phyloP scores from a whole-genome alignment of 2,113 vertebrate species.

The Pogonocichla stellata region DNA sequence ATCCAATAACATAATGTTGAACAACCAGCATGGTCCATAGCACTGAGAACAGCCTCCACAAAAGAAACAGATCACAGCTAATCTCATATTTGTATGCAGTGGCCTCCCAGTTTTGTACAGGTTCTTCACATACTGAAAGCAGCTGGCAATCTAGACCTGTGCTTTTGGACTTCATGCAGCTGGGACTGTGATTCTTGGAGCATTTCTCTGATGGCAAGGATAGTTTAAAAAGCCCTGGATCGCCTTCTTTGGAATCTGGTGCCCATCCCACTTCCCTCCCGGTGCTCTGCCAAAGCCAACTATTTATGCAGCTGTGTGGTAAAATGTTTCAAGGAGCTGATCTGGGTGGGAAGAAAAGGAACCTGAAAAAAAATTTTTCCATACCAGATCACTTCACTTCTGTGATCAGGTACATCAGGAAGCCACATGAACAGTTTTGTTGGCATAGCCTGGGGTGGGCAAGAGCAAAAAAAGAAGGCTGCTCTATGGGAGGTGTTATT shows the following conservation, averaged over 20 bases:
- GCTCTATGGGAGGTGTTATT: not conserved
- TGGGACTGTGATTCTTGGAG: not conserved
- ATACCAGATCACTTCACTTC: not conserved
- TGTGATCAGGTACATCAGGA: not conserved
- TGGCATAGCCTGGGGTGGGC: not conserved
- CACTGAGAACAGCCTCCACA: not conserved
- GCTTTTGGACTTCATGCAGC: not conserved
- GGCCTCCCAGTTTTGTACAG: not conserved
- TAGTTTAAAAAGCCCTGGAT: not conserved
- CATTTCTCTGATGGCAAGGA: not conserved
- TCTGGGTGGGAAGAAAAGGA: not conserved
- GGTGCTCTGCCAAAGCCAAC: slow-evolving; percentile 13
- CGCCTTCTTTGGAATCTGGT: not conserved
- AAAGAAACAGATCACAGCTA: not conserved
- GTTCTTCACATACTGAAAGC: not conserved
- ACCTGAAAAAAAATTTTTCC: not conserved
- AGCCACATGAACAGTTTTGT: not conserved
- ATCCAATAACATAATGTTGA: not conserved
- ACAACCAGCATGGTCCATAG: not conserved
- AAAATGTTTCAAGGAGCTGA: not conserved
- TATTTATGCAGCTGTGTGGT: slow-evolving; percentile 27
- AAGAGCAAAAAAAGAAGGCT: not conserved
- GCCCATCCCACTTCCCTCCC: not conserved
- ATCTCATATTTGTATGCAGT: not conserved
- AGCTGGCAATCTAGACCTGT: not conserved